phyloP scores from a whole-genome alignment of 2,888 invertebrate species.

The Acrocyrtus sp. region DNA sequence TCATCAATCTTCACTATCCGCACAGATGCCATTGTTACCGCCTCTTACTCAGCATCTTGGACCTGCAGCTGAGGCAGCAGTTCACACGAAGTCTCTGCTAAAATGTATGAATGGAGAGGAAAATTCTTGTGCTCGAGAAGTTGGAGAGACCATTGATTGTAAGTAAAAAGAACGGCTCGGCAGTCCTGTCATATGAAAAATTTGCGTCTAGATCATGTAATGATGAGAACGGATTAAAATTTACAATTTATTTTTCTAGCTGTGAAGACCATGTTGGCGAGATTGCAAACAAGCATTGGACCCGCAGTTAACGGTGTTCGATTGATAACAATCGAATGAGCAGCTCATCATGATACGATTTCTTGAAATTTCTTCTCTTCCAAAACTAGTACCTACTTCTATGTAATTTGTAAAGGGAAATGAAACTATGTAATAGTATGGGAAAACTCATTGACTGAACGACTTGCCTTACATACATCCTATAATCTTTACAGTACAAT shows the following conservation, averaged over 20 bases:
- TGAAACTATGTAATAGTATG: not conserved
- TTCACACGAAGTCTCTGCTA: constrained; percentile 34
- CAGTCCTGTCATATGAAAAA: constrained; percentile 1
- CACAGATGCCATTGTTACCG: constrained; percentile 12
- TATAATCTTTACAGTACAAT: no score
- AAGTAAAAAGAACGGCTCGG: no score
- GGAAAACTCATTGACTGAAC: constrained; percentile 35
- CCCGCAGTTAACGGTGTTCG: constrained; percentile 53
- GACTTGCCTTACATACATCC: constrained; percentile 46
- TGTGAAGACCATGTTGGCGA: constrained; percentile 52
- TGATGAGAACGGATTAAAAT: not conserved
- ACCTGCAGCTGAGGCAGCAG: constrained; percentile 17
- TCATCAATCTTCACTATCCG: constrained; percentile 13
- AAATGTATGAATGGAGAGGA: constrained; percentile 47
- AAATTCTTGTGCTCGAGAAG: constrained; percentile 32
- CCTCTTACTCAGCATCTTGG: not conserved
- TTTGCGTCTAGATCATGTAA: not conserved
- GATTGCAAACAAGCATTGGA: constrained; percentile 51
- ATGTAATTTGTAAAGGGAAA: not conserved
- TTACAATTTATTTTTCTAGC: constrained; percentile 41
- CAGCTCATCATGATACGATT: no score
- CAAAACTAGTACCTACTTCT: constrained; percentile 14
- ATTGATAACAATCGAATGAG: constrained; percentile 55
- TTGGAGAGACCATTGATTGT: constrained; percentile 51
- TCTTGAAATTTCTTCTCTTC: no score